Evolutionary conservation across 2,888 invertebrate genomes (phyloP).

Genomic region (Pseudanteris insignis): DNA sequence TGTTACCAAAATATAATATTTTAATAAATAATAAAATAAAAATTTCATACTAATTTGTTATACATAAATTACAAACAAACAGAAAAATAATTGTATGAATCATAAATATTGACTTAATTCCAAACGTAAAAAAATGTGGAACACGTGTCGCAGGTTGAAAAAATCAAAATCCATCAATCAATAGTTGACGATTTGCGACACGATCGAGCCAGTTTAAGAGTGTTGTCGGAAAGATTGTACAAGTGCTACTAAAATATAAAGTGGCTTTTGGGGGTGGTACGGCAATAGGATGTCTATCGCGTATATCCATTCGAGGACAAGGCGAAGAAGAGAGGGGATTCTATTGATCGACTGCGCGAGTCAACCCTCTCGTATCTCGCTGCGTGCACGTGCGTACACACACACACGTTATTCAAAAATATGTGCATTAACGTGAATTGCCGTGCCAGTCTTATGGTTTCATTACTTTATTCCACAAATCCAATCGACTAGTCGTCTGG

Average conservation of each 20-base stretch:
- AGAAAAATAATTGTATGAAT: too few relatives aligned
- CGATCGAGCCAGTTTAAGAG: slow-evolving; percentile 44
- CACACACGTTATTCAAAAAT: slow-evolving; percentile 34
- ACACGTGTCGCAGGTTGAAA: background rate
- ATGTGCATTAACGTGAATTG: slow-evolving; percentile 24
- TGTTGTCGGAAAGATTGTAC: slow-evolving; percentile 61
- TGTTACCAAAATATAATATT: too few relatives aligned
- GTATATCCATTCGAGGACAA: slow-evolving; percentile 60
- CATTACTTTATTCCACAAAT: slow-evolving; percentile 6
- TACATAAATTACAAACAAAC: too few relatives aligned
- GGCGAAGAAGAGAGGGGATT: slow-evolving; percentile 49
- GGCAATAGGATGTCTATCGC: slow-evolving; percentile 63
- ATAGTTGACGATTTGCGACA: slow-evolving; percentile 23
- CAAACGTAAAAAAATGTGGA: too few relatives aligned
- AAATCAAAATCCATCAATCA: slow-evolving; percentile 28
- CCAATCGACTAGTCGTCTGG: background rate
- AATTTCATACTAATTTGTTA: too few relatives aligned
- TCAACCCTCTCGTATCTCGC: slow-evolving; percentile 61
- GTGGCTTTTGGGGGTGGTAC: slow-evolving; percentile 63
- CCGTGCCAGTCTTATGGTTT: slow-evolving; percentile 10
- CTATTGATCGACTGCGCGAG: slow-evolving; percentile 64
- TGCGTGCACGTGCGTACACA: slow-evolving; percentile 34
- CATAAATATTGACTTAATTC: too few relatives aligned
- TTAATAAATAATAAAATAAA: too few relatives aligned
- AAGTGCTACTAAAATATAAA: slow-evolving; percentile 65